Evolutionary conservation across 2,888 invertebrate genomes (phyloP).

Genomic region (Aspidapion aeneum): DNA sequence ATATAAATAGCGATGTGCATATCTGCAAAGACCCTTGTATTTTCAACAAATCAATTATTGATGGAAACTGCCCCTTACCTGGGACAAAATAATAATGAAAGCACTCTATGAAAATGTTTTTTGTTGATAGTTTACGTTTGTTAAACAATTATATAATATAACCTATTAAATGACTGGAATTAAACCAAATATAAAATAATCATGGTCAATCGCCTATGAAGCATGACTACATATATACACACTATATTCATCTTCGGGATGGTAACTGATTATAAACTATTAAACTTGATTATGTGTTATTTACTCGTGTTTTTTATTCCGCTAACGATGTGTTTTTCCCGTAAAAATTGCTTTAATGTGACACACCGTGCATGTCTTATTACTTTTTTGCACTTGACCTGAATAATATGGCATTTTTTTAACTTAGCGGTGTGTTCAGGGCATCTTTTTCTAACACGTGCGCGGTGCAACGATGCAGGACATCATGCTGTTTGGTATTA

Average conservation of each 20-base stretch:
- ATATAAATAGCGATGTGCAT: too few species aligned
- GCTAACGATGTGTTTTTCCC: not conserved
- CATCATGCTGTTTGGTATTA: too few species aligned
- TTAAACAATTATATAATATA: too few species aligned
- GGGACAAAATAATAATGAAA: too few species aligned
- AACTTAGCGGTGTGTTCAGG: not conserved
- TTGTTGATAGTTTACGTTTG: too few species aligned
- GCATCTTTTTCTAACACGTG: not conserved
- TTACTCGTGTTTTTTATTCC: not conserved
- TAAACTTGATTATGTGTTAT: not conserved
- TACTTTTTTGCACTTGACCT: not conserved
- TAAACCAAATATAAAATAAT: not conserved
- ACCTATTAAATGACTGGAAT: too few species aligned
- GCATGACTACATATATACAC: too few species aligned
- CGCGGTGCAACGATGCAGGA: not conserved
- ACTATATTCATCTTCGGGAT: not conserved
- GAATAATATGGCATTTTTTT: not conserved
- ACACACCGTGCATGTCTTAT: not conserved
- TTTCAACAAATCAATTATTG: too few species aligned
- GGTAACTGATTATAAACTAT: not conserved
- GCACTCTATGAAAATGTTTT: too few species aligned
- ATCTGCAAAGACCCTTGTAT: too few species aligned
- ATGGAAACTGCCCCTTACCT: too few species aligned
- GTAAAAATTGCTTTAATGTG: not conserved
- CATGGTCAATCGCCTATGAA: not conserved